These are phyloP conservation scores for Chaetogeoica ovagalla DNA, from an alignment of 2,888 invertebrate species.

Conservation along the genomic window DNA sequence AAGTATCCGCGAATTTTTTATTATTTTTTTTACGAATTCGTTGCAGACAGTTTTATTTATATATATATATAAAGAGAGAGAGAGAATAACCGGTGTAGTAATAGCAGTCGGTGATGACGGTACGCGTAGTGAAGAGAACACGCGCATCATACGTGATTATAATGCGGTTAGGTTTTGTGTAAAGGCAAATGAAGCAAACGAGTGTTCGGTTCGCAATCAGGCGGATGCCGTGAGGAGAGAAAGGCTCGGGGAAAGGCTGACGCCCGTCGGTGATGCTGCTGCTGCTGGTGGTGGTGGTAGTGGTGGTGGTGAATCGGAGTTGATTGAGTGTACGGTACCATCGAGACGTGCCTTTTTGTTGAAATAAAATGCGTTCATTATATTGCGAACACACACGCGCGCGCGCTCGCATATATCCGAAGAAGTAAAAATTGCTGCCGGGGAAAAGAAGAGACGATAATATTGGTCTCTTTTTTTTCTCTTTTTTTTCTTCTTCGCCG, in stretches of 20 bases:
- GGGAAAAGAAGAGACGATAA: slow-evolving; percentile 21
- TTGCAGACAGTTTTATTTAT: background rate
- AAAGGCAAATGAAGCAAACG: slow-evolving; percentile 53
- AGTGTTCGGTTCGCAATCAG: slow-evolving; percentile 52
- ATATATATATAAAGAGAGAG: background rate
- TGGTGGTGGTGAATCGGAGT: slow-evolving; percentile 49
- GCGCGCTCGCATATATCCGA: background rate
- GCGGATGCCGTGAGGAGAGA: background rate
- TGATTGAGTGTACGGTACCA: slow-evolving; percentile 53
- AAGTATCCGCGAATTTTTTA: background rate
- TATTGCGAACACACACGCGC: slow-evolving; percentile 29
- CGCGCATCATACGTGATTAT: slow-evolving; percentile 49
- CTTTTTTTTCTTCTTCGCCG: background rate
- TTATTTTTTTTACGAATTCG: background rate
- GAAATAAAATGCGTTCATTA: slow-evolving; percentile 53
- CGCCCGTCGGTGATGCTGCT: slow-evolving; percentile 26
- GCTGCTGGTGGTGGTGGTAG: too few species aligned
- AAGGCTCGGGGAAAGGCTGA: slow-evolving; percentile 12
- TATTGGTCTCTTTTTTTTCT: slow-evolving; percentile 36
- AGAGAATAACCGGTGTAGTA: too few species aligned
- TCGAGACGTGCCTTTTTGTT: slow-evolving; percentile 53
- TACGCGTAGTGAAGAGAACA: slow-evolving; percentile 35
- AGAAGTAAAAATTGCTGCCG: slow-evolving; percentile 37
- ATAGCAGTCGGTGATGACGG: background rate
- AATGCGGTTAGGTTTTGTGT: slow-evolving; percentile 50